Percentiles rank a stretch among this genome's conserved stretches.
phyloP scores from a whole-genome alignment of 2,888 invertebrate species.

The Orgyia antiqua region DNA sequence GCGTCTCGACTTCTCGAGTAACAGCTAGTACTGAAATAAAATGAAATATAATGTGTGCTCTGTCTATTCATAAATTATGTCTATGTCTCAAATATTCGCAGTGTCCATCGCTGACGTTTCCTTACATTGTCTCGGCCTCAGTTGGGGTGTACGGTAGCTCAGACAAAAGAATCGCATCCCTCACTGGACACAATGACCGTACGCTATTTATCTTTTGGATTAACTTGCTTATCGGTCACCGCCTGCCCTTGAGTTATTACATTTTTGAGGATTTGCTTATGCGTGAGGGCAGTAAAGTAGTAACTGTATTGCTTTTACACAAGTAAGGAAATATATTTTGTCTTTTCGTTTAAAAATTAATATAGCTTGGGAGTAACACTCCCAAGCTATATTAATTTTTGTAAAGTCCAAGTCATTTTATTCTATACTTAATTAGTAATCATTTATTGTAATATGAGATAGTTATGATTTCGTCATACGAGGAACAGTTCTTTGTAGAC shows the following conservation, averaged over 20 bases:
- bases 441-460: no score
- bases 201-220: conserved; percentile 71
- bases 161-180: conserved; percentile 76
- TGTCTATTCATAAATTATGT: no score
- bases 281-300: conserved; percentile 1
- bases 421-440: no score
- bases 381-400: no score
- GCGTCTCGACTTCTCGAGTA: no score
- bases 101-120: conserved; percentile 65
- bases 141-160: conserved; percentile 13
- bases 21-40: no score
- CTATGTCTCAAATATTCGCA: conserved; percentile 28
- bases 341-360: neutral
- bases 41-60: no score
- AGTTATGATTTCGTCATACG: no score
- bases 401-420: no score
- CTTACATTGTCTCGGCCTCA: conserved; percentile 55
- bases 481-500: no score
- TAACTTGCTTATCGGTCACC: conserved; percentile 67
- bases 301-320: neutral
- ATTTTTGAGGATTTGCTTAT: conserved; percentile 26
- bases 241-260: conserved; percentile 41
- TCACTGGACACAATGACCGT: conserved; percentile 63
- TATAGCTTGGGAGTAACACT: no score
- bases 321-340: neutral